A percentile compares a stretch with the other conserved stretches of the same genome.
phyloP scores from a whole-genome alignment of 2,113 vertebrate genomes.

The Prietella phreatophila region DNA sequence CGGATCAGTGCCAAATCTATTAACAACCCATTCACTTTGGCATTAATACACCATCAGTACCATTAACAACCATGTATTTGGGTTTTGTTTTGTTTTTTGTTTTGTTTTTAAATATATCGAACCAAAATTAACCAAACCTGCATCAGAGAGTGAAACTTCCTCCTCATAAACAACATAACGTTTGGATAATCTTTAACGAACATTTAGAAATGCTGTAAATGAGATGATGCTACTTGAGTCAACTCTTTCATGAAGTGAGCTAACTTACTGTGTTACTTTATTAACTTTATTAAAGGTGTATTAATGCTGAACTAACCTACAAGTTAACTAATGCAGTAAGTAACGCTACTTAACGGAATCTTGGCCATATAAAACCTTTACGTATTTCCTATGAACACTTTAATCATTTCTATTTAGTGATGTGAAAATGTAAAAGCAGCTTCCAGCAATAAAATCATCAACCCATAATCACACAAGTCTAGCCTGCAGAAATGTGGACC shows the following conservation, averaged over 20 bases:
- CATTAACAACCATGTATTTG: not conserved
- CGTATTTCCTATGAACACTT: not conserved
- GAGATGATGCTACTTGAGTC: not conserved
- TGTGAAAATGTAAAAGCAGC: not conserved
- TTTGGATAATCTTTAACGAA: not conserved
- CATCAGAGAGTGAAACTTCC: not conserved
- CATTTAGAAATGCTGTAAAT: not conserved
- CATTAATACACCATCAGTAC: not conserved
- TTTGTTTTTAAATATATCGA: not conserved
- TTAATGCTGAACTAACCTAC: not conserved
- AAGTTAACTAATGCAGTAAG: not conserved
- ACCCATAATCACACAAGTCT: slow-evolving; percentile 18
- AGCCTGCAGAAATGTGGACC: slow-evolving; percentile 22
- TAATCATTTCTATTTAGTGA: not conserved
- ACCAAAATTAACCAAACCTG: not conserved
- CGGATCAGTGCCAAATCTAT: not conserved
- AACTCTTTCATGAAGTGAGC: not conserved
- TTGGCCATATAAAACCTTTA: not conserved
- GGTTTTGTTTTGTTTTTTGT: too few relatives aligned
- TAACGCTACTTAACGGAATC: not conserved
- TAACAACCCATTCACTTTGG: not conserved
- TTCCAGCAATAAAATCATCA: not conserved
- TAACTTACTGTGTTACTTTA: not conserved
- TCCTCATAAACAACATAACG: not conserved
- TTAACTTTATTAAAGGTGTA: not conserved